Evolutionary conservation across 2,113 vertebrate species (phyloP), one percentile per base, ranked within the genome.

Genomic region (Hystrix cristata): DNA sequence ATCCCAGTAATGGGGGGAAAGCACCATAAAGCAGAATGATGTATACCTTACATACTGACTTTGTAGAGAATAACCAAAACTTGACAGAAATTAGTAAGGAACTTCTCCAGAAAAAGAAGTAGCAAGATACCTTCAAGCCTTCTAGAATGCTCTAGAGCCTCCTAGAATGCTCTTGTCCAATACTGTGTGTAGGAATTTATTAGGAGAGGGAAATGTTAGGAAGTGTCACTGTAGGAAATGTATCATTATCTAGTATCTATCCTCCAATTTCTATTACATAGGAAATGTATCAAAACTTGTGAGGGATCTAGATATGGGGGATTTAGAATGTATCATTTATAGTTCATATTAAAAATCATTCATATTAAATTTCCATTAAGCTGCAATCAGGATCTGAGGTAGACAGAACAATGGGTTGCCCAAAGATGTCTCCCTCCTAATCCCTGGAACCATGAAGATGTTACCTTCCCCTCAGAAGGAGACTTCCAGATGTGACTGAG

Each of bases 51-150:
- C 78, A 83, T 16, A 23, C 13, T 6, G 38, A 51, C 64, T 94
- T 95, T 82, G 38, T 57, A 94, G 43, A 59, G 64, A 93, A 74
- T 87, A 19, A 59, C 48, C 23, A 72, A 90, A 48, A 38, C 34
- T 78, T 51, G 18, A 85, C 16, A 59, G 13, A 82, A 94, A 85
- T 69, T 57, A 69, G 53, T 59, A 89, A 96, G 79, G 51, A 83
- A 5, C 12, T 34, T 67, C 71, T 67, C 76, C 46, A 65, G 81
- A 65, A 87, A 65, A 79, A 65, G 80, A 31, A 29, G 25, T 9
- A 38, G 38, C 23, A 78, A 55, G 34, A 65, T n/a, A 82, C 3
- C 38, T 57, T 57, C 43, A 31, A 43, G 15, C 59, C 60, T 92
- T 90, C 59, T 78, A 83, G 67, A 59, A 83, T 43, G 16, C 11